These are phyloP conservation scores for Sinelater perroti DNA, from an alignment of 2,888 invertebrate genomes.

Conservation along the genomic window DNA sequence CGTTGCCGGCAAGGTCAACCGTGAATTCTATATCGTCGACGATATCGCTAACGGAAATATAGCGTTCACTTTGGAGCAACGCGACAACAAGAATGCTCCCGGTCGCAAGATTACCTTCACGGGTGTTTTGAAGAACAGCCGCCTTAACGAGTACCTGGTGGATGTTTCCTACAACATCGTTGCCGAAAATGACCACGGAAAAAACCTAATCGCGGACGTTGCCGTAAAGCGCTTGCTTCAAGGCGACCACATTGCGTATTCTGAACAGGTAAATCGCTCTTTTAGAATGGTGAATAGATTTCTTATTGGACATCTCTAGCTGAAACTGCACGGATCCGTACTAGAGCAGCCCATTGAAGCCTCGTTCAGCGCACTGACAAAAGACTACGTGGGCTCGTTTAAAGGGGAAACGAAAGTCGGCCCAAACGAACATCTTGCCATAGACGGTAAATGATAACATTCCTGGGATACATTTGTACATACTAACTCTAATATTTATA, in stretches of 20 bases:
- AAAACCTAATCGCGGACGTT: slow-evolving; percentile 59
- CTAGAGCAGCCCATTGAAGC: slow-evolving; percentile 55
- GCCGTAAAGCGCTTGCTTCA: slow-evolving; percentile 57
- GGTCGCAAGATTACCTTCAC: slow-evolving; percentile 59
- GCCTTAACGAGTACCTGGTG: slow-evolving; percentile 59
- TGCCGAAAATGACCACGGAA: slow-evolving; percentile 62
- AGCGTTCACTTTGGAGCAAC: slow-evolving; percentile 54
- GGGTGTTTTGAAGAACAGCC: slow-evolving; percentile 58
- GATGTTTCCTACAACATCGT: slow-evolving; percentile 57
- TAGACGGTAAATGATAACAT: slow-evolving; percentile 45
- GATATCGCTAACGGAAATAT: slow-evolving; percentile 50
- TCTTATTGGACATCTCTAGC: slow-evolving; percentile 23
- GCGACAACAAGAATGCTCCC: slow-evolving; percentile 59
- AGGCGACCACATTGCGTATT: slow-evolving; percentile 49
- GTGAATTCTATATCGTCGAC: slow-evolving; percentile 49
- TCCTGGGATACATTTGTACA: background rate
- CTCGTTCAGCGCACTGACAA: slow-evolving; percentile 44
- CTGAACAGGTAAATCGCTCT: slow-evolving; percentile 40
- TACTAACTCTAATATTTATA: slow-evolving; percentile 18
- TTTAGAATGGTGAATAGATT: background rate
- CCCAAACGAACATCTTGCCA: slow-evolving; percentile 52
- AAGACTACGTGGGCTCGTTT: slow-evolving; percentile 41
- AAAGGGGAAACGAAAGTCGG: slow-evolving; percentile 45
- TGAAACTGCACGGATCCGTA: slow-evolving; percentile 56
- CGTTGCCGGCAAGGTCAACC: slow-evolving; percentile 58